Evolutionary conservation across 1,140 invertebrate species (phyloP).

Genomic region (Aphelinus certus): DNA sequence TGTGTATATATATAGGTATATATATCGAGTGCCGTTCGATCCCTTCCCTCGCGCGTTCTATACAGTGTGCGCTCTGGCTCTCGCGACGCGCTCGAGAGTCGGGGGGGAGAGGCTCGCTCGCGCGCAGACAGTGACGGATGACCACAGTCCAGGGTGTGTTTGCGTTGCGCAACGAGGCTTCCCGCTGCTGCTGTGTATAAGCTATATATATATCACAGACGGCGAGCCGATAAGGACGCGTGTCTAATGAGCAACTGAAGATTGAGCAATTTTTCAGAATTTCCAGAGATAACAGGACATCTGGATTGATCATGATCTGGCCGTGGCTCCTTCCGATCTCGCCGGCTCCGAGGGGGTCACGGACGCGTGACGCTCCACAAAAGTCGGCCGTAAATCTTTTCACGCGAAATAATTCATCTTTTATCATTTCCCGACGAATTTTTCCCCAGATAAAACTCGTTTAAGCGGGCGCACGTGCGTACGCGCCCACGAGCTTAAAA

Average conservation of each 20-base stretch:
- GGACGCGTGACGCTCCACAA: no score
- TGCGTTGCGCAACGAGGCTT: neutral
- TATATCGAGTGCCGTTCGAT: conserved; percentile 41
- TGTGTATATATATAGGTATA: no score
- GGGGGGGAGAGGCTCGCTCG: conserved; percentile 32
- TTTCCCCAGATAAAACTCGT: neutral
- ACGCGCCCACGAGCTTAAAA: conserved; percentile 19
- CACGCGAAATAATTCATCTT: neutral
- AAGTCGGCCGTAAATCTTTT: neutral
- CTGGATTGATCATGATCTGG: no score
- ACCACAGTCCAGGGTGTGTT: conserved; percentile 54
- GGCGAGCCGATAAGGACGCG: neutral
- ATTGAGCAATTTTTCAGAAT: no score
- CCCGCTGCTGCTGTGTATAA: neutral
- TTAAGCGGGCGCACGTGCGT: neutral
- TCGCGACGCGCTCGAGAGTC: neutral
- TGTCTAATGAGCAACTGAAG: no score
- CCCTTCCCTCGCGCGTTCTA: conserved; percentile 41
- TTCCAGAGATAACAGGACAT: no score
- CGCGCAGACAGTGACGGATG: conserved; percentile 57
- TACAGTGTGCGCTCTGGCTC: neutral
- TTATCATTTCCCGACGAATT: conserved; percentile 4
- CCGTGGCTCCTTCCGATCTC: no score
- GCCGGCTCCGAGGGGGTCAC: no score
- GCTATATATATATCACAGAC: neutral